Evolutionary conservation across 2,888 invertebrate species (phyloP).

Genomic region (Thera obeliscata): DNA sequence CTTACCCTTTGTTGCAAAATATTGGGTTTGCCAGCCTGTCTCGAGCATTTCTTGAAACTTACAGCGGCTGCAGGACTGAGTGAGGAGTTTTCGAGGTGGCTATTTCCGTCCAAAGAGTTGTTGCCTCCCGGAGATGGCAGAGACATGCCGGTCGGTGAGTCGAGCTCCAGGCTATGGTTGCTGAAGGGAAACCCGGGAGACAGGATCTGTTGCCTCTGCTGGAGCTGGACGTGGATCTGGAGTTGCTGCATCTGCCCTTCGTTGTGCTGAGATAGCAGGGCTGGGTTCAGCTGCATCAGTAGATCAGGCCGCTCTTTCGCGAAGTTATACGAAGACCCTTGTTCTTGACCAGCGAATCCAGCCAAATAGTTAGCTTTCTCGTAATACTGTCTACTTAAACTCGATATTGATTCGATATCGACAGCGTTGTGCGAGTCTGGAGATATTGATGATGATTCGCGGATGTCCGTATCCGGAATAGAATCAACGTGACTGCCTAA

Average conservation of each 20-base stretch:
- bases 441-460: slow-evolving; percentile 89
- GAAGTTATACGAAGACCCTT: slow-evolving; percentile 84
- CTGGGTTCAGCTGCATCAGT: slow-evolving; percentile 84
- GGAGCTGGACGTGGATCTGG: slow-evolving; percentile 89
- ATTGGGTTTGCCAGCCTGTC: slow-evolving; percentile 85
- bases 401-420: slow-evolving; percentile 90
- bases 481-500: slow-evolving; percentile 90
- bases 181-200: slow-evolving; percentile 86
- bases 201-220: slow-evolving; percentile 86
- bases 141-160: slow-evolving; percentile 90
- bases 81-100: slow-evolving; percentile 84
- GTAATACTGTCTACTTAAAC: slow-evolving; percentile 84
- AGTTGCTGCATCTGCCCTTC: slow-evolving; percentile 87
- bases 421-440: slow-evolving; percentile 87
- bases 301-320: slow-evolving; percentile 86
- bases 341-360: slow-evolving; percentile 74
- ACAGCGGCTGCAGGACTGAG: slow-evolving; percentile 88
- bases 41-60: slow-evolving; percentile 86
- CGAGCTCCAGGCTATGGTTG: slow-evolving; percentile 88
- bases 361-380: slow-evolving; percentile 79
- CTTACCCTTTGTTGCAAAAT: slow-evolving; percentile 96
- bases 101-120: slow-evolving; percentile 87
- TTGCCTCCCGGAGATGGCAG: slow-evolving; percentile 92
- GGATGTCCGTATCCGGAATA: slow-evolving; percentile 86
- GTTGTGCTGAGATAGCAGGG: slow-evolving; percentile 75